These are phyloP conservation scores for Parnassius mnemosyne DNA, from an alignment of 2,888 invertebrate species.

Conservation along the genomic window DNA sequence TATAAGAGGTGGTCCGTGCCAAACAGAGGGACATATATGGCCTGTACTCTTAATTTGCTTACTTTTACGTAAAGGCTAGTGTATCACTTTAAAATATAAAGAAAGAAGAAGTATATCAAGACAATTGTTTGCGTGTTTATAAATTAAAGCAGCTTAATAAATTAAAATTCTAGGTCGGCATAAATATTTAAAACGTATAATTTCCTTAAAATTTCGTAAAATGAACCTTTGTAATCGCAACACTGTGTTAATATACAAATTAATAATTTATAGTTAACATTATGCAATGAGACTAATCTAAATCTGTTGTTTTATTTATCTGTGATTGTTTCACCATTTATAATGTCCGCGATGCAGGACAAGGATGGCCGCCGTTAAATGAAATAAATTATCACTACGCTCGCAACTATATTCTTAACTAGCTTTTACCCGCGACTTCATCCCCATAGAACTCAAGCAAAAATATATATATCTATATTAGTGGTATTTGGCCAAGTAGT, in stretches of 20 bases:
- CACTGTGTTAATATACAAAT: conserved; percentile 24
- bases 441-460: no score
- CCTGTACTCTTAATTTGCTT: no score
- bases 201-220: not conserved
- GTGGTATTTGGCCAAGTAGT: no score
- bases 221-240: not conserved
- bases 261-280: conserved; percentile 9
- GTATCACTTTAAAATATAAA: no score
- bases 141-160: not conserved
- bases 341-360: not conserved
- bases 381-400: not conserved
- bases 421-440: no score
- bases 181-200: not conserved
- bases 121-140: conserved; percentile 3
- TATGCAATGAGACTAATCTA: conserved; percentile 25
- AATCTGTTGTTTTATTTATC: conserved; percentile 13
- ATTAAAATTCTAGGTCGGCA: conserved; percentile 5
- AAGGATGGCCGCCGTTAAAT: not conserved
- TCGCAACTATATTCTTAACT: not conserved
- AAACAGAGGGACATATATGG: no score
- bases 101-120: not conserved
- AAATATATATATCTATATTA: no score
- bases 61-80: no score
- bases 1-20: no score
- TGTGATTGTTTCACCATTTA: conserved; percentile 2